Evolutionary conservation across 1,140 invertebrate genomes (phyloP).

Genomic region (Charaxes varanes): DNA sequence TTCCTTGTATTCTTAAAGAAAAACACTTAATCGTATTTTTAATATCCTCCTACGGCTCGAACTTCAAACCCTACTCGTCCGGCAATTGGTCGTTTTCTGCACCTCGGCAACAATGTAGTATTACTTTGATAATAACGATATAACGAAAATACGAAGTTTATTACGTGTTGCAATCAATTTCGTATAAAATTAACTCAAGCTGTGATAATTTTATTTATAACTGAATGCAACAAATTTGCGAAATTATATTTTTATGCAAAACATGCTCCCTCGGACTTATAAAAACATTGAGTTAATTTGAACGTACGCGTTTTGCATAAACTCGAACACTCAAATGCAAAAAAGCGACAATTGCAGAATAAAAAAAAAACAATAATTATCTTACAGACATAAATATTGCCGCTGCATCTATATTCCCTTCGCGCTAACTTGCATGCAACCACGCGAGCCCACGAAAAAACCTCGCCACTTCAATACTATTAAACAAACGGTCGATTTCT

Average conservation of each 20-base stretch:
- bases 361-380: constrained; percentile 15
- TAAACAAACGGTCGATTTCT: constrained; percentile 6
- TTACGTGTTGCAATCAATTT: no score
- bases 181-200: no score
- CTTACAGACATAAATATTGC: constrained; percentile 16
- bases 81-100: no score
- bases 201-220: no score
- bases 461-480: constrained; percentile 8
- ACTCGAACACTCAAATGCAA: constrained; percentile 4
- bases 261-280: background rate
- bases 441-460: constrained; percentile 12
- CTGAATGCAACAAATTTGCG: no score
- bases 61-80: no score
- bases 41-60: no score
- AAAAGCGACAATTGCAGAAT: constrained; percentile 11
- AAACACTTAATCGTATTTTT: no score
- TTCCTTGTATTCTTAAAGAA: no score
- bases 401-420: constrained; percentile 12
- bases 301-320: constrained; percentile 7
- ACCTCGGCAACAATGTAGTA: no score
- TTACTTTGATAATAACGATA: no score
- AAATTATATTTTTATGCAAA: constrained; percentile 9
- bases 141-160: no score
- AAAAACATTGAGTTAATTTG: constrained; percentile 12
- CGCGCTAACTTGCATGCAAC: constrained; percentile 10